Percentiles rank a stretch among this genome's conserved stretches.
Conservation (phyloP, 2,113 vertebrate genomes). For the Vulpes vulpes region DNA sequence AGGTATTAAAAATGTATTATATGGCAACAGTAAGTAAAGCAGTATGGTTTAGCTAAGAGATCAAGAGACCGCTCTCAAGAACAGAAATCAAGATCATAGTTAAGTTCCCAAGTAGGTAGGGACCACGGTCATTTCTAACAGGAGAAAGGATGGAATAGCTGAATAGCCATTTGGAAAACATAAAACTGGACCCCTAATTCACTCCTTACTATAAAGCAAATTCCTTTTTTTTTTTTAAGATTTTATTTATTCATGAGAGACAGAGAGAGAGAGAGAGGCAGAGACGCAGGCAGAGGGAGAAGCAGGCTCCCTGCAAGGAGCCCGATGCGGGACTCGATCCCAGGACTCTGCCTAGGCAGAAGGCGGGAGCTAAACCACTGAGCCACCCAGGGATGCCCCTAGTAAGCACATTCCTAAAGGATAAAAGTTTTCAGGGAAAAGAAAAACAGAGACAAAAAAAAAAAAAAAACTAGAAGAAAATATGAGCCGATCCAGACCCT, state of each 20-base stretch:
- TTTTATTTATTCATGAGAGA: no score
- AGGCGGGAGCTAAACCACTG: no score
- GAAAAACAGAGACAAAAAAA: background rate
- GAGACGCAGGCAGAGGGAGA: no score
- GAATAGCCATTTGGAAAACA: background rate
- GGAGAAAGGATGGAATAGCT: fast-evolving
- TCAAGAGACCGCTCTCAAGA: background rate
- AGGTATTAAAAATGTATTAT: background rate
- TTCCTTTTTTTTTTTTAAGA: no score
- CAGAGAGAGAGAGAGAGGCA: no score
- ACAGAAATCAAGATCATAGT: background rate
- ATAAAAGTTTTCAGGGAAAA: background rate
- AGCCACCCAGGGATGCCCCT: no score
- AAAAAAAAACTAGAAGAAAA: background rate
- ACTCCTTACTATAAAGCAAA: background rate
- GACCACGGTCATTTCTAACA: background rate
- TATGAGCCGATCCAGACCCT: no score
- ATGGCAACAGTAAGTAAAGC: background rate
- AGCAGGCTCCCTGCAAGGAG: no score
- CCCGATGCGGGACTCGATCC: no score
- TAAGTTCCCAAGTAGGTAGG: background rate
- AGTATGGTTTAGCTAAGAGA: background rate
- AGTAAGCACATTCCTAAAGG: background rate
- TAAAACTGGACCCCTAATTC: background rate
- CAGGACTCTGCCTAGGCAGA: no score